A percentile compares a stretch with the other conserved stretches of the same genome.
phyloP scores from a whole-genome alignment of 1,140 invertebrate species.

The Ips nitidus region DNA sequence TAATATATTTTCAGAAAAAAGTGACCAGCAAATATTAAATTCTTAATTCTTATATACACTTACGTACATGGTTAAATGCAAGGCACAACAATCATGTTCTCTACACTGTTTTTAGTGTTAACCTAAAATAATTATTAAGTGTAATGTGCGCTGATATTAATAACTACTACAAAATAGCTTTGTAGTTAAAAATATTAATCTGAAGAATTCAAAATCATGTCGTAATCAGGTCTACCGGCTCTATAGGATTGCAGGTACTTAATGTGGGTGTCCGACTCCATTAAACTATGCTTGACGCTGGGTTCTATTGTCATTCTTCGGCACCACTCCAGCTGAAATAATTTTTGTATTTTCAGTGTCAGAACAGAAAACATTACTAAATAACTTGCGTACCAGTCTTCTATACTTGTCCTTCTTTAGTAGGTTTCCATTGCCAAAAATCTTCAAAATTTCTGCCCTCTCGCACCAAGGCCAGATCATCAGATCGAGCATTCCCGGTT shows the following conservation, averaged over 20 bases:
- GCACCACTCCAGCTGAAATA: constrained; percentile 67
- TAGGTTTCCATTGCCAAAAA: constrained; percentile 59
- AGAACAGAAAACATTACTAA: neutral
- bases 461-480: constrained; percentile 93
- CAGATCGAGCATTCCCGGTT: constrained; percentile 82
- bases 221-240: constrained; percentile 69
- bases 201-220: constrained; percentile 49
- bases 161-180: too few species aligned
- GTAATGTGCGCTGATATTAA: too few species aligned
- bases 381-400: constrained; percentile 38
- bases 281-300: constrained; percentile 65
- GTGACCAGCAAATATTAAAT: too few species aligned
- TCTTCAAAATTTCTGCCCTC: constrained; percentile 60
- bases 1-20: too few species aligned
- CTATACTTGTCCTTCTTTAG: constrained; percentile 51
- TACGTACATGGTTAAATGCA: too few species aligned
- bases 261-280: constrained; percentile 68
- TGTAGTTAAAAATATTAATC: too few species aligned
- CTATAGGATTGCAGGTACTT: constrained; percentile 69
- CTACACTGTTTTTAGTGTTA: too few species aligned
- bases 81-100: too few species aligned
- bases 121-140: too few species aligned
- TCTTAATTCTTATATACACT: too few species aligned
- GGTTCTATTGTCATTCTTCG: constrained; percentile 68
- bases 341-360: constrained; percentile 19